Evolutionary conservation across 1,140 invertebrate species (phyloP).

Genomic region (Aplysia californica): DNA sequence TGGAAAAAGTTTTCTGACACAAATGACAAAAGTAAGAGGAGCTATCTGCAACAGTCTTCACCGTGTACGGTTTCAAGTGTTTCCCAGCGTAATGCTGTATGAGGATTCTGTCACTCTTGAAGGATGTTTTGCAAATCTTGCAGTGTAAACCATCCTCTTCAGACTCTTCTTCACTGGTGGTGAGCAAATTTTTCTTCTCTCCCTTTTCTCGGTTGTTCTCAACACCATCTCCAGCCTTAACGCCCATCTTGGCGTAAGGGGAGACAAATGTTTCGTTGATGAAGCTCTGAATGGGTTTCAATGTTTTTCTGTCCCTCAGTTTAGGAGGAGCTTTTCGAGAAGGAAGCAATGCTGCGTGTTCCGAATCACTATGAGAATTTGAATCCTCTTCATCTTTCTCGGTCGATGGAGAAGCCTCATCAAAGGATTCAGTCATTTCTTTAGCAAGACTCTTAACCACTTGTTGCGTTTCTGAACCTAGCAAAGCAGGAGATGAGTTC

Average conservation of each 20-base stretch:
- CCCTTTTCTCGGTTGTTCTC: background rate
- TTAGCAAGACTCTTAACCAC: too few species aligned
- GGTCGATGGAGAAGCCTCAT: background rate
- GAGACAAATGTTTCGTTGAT: conserved; percentile 10
- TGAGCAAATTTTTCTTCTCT: background rate
- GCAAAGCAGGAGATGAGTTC: background rate
- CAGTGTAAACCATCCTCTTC: conserved; percentile 23
- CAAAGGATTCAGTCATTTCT: background rate
- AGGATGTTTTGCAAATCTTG: conserved; percentile 15
- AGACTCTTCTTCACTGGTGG: background rate
- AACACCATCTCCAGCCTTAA: background rate
- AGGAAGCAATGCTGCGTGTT: background rate
- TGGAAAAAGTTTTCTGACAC: conserved; percentile 29
- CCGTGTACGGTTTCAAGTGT: conserved; percentile 32
- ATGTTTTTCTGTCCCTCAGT: conserved; percentile 10
- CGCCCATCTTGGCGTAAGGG: background rate
- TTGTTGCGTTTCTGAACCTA: too few species aligned
- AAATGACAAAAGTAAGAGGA: conserved; percentile 33
- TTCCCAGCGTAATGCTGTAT: conserved; percentile 33
- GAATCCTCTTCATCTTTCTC: background rate
- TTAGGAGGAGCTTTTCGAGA: conserved; percentile 9
- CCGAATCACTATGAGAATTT: background rate
- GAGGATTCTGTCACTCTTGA: conserved; percentile 6
- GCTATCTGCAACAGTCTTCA: conserved; percentile 15
- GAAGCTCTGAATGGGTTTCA: conserved; percentile 25